Conservation (phyloP, 2,113 vertebrate species). For the Elephantulus edwardii region DNA sequence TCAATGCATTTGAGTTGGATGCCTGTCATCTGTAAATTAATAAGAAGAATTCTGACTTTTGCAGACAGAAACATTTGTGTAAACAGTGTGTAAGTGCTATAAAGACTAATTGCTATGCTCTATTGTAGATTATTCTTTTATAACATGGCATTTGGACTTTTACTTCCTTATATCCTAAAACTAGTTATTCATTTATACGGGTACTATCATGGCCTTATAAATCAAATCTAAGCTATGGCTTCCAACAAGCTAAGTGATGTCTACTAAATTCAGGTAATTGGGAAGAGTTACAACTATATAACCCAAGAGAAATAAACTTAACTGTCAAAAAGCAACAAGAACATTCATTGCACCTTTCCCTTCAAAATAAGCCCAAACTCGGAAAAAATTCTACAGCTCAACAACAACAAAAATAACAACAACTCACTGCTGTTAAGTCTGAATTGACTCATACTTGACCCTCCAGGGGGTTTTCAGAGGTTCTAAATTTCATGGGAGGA, state of each 20-base stretch:
- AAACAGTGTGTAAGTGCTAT: background rate
- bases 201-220: background rate
- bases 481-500: no score
- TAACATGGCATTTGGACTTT: background rate
- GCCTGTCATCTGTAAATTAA: background rate
- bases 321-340: background rate
- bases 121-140: slow-evolving; percentile 6
- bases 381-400: background rate
- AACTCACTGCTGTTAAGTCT: no score
- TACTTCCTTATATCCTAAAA: background rate
- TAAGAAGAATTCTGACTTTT: slow-evolving; percentile 17
- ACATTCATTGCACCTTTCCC: background rate
- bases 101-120: background rate
- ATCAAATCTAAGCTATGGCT: background rate
- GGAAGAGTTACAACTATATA: background rate
- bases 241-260: background rate
- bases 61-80: background rate
- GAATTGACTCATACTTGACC: no score
- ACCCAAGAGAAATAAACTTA: no score
- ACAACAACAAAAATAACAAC: background rate
- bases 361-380: background rate
- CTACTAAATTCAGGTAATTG: background rate
- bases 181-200: background rate
- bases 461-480: no score
- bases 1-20: background rate